Base-by-base conservation (phyloP, 2,797 vertebrate genomes). In the Linurgus olivaceus region DNA sequence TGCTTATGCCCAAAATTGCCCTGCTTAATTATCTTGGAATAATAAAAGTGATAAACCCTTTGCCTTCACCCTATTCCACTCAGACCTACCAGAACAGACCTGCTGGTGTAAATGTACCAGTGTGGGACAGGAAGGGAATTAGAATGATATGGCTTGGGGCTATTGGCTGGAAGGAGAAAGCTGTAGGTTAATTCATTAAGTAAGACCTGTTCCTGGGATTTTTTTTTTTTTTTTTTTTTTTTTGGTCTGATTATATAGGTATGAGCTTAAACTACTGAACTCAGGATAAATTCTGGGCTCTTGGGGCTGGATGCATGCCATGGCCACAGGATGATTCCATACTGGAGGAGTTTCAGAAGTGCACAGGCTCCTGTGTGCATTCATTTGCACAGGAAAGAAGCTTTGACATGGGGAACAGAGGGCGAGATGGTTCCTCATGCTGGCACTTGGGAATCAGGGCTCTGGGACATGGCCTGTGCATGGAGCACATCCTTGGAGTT, bases 1-100 rank as follows among this genome's bases (percentile, higher is more conserved):
- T 88, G 62, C 78, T 88, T 88, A 94, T 17, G 13, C 76, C 58
- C 82, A 84, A 81, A 93, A 84, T 54, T 88, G 50, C 62, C 40
- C 47, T 84, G 65, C 62, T 93, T 94, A 94, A 91, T 95, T 96
- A 72, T 86, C 59, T 71, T 78, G 66, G 58, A 94, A 84, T 80
- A 79, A 71, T 48, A 91, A 71, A 93, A 94, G 61, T 66, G 93
- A 91, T 91, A 90, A 95, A 77, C 9, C 8, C 23, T 80, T 93
- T 83, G 42, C 52, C 31, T 91, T 65, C n/a, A 93, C 68, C 16
- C 40, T 86, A 61, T 65, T 58, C 59, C 24, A 38, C 26, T 93
- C 78, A 87, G 48, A 85, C 40, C 40, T 63, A 77, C 72, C 1
- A 0, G 42, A 93, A 79, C 40, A 93, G 78, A 83, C 65, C 58